Evolutionary conservation across 2,797 vertebrate species (phyloP).

Genomic region (Ambastaia sidthimunki): DNA sequence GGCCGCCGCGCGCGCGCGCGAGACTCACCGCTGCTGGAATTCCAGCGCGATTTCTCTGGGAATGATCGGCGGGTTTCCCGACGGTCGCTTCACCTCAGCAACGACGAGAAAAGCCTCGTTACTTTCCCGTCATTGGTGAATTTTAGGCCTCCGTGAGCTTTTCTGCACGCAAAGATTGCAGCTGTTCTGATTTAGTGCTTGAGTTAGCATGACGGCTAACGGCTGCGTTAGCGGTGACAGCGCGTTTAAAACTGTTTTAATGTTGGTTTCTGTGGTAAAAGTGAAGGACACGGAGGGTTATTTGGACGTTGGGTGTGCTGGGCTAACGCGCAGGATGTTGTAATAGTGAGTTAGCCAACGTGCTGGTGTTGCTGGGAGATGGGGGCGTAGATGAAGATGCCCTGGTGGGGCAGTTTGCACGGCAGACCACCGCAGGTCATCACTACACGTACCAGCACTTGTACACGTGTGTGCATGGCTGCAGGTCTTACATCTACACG

Average conservation of each 20-base stretch:
- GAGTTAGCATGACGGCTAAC: conserved; percentile 41
- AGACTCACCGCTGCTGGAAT: conserved; percentile 11
- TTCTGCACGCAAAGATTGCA: conserved; percentile 24
- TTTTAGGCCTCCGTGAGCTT: background rate
- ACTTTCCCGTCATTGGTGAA: background rate
- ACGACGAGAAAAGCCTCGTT: no score
- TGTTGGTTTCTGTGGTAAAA: background rate
- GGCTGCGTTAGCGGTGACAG: conserved; percentile 15
- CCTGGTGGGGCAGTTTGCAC: conserved; percentile 2
- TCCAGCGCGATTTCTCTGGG: background rate
- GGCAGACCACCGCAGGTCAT: background rate
- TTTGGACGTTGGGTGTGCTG: background rate
- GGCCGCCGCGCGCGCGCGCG: conserved; percentile 40
- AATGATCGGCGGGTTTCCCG: background rate
- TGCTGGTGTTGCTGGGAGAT: conserved; percentile 8
- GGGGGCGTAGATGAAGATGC: background rate
- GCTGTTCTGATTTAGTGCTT: conserved; percentile 41
- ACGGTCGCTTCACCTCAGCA: background rate
- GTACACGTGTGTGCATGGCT: background rate
- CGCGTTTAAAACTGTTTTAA: background rate
- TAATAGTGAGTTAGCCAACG: background rate
- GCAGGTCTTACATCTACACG: background rate
- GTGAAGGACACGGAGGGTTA: background rate
- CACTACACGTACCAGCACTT: background rate
- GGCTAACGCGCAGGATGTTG: background rate